These are phyloP conservation scores for Cydia splendana DNA, from an alignment of 1,140 invertebrate species.

Conservation along the genomic window DNA sequence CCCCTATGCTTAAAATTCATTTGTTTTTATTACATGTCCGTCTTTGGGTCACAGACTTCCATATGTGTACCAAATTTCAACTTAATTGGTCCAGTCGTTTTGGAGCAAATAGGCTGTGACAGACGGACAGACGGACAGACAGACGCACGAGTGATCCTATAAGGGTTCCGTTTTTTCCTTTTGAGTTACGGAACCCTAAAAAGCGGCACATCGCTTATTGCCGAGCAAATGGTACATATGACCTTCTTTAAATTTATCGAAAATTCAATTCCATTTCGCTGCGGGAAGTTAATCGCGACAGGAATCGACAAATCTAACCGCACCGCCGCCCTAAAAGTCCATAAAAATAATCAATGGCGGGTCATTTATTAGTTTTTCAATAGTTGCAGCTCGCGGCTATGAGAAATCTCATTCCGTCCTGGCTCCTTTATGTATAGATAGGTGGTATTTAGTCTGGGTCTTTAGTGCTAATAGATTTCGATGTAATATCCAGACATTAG, in stretches of 20 bases:
- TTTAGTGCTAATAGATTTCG: not conserved
- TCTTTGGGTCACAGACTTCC: too few species aligned
- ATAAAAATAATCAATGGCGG: constrained; percentile 29
- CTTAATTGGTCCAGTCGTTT: too few species aligned
- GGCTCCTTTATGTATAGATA: not conserved
- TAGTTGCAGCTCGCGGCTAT: not conserved
- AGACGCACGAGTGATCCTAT: too few species aligned
- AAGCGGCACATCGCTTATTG: not conserved
- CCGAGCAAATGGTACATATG: not conserved
- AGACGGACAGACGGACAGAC: too few species aligned
- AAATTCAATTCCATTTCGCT: constrained; percentile 1
- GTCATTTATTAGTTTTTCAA: constrained; percentile 21
- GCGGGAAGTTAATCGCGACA: constrained; percentile 17
- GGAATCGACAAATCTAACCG: constrained; percentile 26
- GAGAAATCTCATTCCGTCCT: constrained; percentile 11
- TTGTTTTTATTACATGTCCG: too few species aligned
- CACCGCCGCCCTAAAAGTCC: constrained; percentile 8
- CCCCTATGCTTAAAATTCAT: too few species aligned
- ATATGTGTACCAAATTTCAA: too few species aligned
- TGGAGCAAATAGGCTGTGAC: too few species aligned
- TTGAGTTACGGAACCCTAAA: too few species aligned
- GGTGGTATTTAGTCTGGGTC: not conserved
- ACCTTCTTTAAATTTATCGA: not conserved
- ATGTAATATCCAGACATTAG: not conserved
- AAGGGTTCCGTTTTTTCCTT: too few species aligned